Percentiles rank a stretch among this genome's conserved stretches.
Conservation (phyloP, 2,888 invertebrate species). For the Labia minor region DNA sequence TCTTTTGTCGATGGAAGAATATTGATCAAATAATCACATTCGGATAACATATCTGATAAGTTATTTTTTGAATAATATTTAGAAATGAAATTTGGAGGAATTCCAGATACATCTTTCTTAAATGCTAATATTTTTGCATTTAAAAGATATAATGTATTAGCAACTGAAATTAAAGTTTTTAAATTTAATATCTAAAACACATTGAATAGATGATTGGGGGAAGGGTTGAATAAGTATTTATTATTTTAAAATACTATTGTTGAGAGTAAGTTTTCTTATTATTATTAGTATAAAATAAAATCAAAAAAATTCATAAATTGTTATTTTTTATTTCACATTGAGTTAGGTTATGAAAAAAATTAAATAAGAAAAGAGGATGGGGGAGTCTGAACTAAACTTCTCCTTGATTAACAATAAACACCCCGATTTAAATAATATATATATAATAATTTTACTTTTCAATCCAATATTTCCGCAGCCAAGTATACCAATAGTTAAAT, state of each 20-base stretch:
- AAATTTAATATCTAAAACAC: neutral
- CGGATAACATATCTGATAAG: constrained; percentile 35
- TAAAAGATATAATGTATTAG: constrained; percentile 36
- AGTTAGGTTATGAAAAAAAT: too few relatives aligned
- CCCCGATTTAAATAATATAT: neutral
- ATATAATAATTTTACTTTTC: constrained; percentile 33
- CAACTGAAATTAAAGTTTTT: constrained; percentile 35
- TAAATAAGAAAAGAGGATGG: too few relatives aligned
- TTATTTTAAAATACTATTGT: neutral
- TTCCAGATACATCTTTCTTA: constrained; percentile 28
- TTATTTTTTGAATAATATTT: constrained; percentile 33
- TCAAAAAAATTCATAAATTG: too few relatives aligned
- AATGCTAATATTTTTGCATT: constrained; percentile 40
- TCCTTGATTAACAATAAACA: constrained; percentile 16
- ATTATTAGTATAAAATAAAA: too few relatives aligned
- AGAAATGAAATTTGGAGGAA: constrained; percentile 27
- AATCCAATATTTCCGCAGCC: constrained; percentile 45
- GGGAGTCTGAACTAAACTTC: constrained; percentile 14
- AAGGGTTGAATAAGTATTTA: neutral
- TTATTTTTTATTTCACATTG: too few relatives aligned
- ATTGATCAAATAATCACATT: constrained; percentile 45
- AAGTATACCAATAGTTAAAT: constrained; percentile 43
- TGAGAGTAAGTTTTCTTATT: too few relatives aligned
- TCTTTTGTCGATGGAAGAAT: constrained; percentile 42
- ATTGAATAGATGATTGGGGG: neutral